Base-by-base conservation (phyloP, 2,113 vertebrate species). In the Nicator chloris region DNA sequence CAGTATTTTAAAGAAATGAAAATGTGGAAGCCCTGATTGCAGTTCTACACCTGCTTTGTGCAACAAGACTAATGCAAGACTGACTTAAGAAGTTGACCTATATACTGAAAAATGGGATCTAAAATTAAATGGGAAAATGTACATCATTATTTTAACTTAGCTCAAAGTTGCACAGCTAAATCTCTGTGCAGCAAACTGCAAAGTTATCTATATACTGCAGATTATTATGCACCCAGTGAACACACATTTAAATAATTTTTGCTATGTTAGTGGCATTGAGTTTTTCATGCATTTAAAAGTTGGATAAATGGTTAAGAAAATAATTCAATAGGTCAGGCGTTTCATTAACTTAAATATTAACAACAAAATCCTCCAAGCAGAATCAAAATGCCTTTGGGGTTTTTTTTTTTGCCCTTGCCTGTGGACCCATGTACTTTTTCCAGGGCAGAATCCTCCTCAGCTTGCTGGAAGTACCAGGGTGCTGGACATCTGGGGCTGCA, bases 61-160 rank as follows among this genome's bases (percentile, higher is more conserved):
- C 70, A 92, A 71, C 20, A 83, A 63, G 45, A 66, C 44, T 72
- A 76, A 82, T 16, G 53, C 51, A 81, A 72, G 37, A 56, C 28
- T 72, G 72, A 66, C 65, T 69, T 81, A 84, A 91, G 56, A 59
- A 95, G 75, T 20, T 92, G 93, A 96, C 86, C 88, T 79, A 94
- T 33, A 94, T 95, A 88, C 90, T 70, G 63, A 88, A 91, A 94
- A 95, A 93, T 59, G 95, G 68, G 82, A 82, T 92, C 94, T 96
- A 95, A 86, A 88, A 93, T 94, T 96, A 96, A 96, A 95, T 87
- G 82, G 79, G 69, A 87, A 79, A 89, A 90, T 22, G 84, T 90
- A 94, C 93, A 95, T 59, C 66, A 89, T 96, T 93, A 96, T 94
- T 96, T 97, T 87, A 93, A 90, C 78, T 75, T 82, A 93, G 80